These are phyloP conservation scores for Eremophila alpestris DNA, from an alignment of 2,797 vertebrate genomes.

Conservation along the genomic window DNA sequence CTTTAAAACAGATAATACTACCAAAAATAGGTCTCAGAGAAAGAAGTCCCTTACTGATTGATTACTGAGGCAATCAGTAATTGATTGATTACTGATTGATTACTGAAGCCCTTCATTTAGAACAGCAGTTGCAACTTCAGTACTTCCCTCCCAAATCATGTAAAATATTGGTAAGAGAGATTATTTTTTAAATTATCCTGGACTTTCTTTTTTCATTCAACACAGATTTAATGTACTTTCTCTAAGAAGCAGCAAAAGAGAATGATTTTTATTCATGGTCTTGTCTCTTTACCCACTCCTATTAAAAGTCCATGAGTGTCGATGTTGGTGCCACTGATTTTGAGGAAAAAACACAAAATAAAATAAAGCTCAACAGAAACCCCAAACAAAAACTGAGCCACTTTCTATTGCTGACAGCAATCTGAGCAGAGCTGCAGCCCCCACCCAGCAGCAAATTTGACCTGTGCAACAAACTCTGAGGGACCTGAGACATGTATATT, in stretches of 20 bases:
- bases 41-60: not conserved
- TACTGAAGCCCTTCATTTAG: not conserved
- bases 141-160: not conserved
- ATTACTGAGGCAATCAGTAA: not conserved
- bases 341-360: not conserved
- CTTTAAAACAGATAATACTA: not conserved
- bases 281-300: not conserved
- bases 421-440: not conserved
- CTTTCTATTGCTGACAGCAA: not conserved
- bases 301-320: not conserved
- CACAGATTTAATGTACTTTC: not conserved
- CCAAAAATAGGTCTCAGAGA: not conserved
- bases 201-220: not conserved
- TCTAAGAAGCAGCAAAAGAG: not conserved
- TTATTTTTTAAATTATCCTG: not conserved
- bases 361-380: not conserved
- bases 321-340: not conserved
- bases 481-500: fast-evolving
- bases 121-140: not conserved
- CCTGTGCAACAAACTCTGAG: not conserved
- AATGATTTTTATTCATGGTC: not conserved
- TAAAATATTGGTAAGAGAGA: not conserved
- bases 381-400: not conserved
- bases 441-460: not conserved
- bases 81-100: not conserved